phyloP scores from a whole-genome alignment of 2,888 invertebrate species.

The Arrhopalites spinosus region DNA sequence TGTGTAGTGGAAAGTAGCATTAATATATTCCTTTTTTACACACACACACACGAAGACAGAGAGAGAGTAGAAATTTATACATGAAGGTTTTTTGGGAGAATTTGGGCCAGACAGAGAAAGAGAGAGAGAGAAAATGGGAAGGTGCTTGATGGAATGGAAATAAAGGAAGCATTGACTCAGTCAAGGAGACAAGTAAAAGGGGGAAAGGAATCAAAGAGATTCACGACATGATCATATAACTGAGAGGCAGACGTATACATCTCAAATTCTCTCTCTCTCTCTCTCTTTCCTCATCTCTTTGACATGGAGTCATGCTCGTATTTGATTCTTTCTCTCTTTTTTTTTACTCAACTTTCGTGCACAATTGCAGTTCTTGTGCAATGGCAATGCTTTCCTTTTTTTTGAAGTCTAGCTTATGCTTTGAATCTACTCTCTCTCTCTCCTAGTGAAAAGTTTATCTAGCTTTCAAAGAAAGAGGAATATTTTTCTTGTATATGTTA shows the following conservation, averaged over 20 bases:
- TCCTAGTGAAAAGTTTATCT: too few species aligned
- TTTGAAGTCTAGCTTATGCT: too few species aligned
- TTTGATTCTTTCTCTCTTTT: background rate
- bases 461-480: too few species aligned
- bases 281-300: background rate
- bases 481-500: too few species aligned
- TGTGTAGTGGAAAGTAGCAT: background rate
- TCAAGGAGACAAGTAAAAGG: slow-evolving; percentile 15
- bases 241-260: background rate
- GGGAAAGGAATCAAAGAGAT: slow-evolving; percentile 28
- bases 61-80: background rate
- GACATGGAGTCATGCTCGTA: background rate
- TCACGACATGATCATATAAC: slow-evolving; percentile 19
- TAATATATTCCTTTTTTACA: slow-evolving; percentile 3
- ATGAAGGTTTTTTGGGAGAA: background rate
- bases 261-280: background rate
- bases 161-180: slow-evolving; percentile 19
- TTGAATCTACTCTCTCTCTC: too few species aligned
- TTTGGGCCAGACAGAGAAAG: background rate
- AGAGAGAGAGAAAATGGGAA: background rate
- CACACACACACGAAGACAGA: background rate
- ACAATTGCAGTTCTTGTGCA: too few species aligned
- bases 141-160: slow-evolving; percentile 30
- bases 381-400: background rate
- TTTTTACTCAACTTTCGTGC: background rate